A percentile compares a stretch with the other conserved stretches of the same genome.
Conservation (phyloP, 2,888 invertebrate species). For the Xestia c-nigrum region DNA sequence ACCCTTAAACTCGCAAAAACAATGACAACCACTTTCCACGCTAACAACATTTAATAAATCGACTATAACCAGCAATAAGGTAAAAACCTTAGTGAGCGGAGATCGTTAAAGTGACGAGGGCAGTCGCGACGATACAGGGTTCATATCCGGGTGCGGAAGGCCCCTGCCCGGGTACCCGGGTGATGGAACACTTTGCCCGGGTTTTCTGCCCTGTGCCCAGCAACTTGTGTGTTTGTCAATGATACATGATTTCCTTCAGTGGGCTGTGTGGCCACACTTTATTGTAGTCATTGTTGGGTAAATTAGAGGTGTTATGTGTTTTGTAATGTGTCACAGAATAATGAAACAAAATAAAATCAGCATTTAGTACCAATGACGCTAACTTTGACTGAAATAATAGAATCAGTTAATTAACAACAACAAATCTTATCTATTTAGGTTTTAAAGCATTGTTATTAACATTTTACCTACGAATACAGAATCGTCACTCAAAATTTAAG, state of each 20-base stretch:
- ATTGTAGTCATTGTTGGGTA: slow-evolving; percentile 21
- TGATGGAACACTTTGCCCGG: slow-evolving; percentile 76
- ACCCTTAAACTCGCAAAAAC: slow-evolving; percentile 16
- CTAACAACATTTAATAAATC: slow-evolving; percentile 33
- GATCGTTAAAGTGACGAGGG: slow-evolving; percentile 70
- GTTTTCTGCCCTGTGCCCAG: slow-evolving; percentile 69
- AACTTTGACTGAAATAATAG: too few species aligned
- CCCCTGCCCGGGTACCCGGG: slow-evolving; percentile 73
- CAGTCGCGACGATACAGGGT: slow-evolving; percentile 77
- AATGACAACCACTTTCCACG: slow-evolving; percentile 23
- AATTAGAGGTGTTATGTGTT: slow-evolving; percentile 21
- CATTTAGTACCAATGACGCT: too few species aligned
- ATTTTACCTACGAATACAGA: too few species aligned
- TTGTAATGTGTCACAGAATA: not conserved
- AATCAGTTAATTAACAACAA: too few species aligned
- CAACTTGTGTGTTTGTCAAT: slow-evolving; percentile 72
- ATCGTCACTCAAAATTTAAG: too few species aligned
- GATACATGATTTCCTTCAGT: slow-evolving; percentile 77
- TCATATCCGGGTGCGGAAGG: slow-evolving; percentile 77
- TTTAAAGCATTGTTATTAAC: too few species aligned
- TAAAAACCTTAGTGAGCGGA: slow-evolving; percentile 65
- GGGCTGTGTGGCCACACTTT: slow-evolving; percentile 41
- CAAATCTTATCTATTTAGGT: too few species aligned
- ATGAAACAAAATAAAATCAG: too few species aligned
- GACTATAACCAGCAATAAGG: slow-evolving; percentile 45